These are phyloP conservation scores for Drosophila infuscata DNA, from an alignment of 2,888 invertebrate species.

Conservation along the genomic window DNA sequence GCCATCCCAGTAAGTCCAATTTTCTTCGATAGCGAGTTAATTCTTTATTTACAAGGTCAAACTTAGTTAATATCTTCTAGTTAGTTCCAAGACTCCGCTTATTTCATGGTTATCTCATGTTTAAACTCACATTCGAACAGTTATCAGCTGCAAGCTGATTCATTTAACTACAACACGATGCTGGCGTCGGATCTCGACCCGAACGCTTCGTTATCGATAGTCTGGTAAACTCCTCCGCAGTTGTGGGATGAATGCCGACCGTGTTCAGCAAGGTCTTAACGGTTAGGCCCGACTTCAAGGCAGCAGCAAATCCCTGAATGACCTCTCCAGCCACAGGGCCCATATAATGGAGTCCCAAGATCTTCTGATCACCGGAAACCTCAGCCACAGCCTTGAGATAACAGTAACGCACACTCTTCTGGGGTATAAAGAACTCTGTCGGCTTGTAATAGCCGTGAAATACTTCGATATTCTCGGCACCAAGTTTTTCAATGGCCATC, in stretches of 20 bases:
- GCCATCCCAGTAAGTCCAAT: background rate
- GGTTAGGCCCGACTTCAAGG: constrained; percentile 93
- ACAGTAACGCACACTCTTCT: constrained; percentile 93
- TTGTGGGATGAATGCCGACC: constrained; percentile 96
- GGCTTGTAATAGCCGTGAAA: constrained; percentile 97
- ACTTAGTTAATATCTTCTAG: background rate
- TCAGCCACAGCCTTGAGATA: constrained; percentile 94
- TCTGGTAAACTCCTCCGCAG: constrained; percentile 96
- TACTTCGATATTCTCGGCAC: constrained; percentile 92
- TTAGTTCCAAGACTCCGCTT: background rate
- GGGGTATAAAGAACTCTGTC: constrained; percentile 96
- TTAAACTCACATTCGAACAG: background rate
- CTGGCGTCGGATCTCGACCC: constrained; percentile 94
- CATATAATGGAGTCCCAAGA: constrained; percentile 95
- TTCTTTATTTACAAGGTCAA: background rate
- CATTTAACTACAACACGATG: constrained; percentile 96
- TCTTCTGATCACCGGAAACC: constrained; percentile 88
- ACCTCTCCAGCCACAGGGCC: constrained; percentile 97
- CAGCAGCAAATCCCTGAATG: constrained; percentile 96
- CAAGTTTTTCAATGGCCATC: constrained; percentile 88
- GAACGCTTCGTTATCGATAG: constrained; percentile 96
- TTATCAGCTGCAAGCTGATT: background rate
- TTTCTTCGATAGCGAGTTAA: background rate
- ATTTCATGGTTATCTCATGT: background rate
- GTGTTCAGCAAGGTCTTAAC: constrained; percentile 91